Conservation (phyloP, 2,113 vertebrate species). For the Ceratotherium simum region DNA sequence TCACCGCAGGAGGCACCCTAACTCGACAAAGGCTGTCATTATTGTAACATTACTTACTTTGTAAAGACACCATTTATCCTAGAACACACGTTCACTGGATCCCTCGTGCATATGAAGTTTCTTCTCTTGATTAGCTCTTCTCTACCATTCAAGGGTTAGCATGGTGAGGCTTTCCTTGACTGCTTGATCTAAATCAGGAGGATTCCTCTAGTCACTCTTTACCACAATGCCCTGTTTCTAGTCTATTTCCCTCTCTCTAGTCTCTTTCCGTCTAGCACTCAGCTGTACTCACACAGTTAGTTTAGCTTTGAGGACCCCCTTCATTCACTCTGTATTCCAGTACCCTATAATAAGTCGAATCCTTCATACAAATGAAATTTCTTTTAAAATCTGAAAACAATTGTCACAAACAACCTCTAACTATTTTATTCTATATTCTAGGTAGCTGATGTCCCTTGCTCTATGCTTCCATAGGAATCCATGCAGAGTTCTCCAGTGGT, state of each 20-base stretch:
- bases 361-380: background rate
- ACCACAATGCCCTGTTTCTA: background rate
- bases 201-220: background rate
- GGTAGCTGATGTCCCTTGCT: background rate
- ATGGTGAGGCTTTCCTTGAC: background rate
- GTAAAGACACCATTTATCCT: background rate
- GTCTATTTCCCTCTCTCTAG: background rate
- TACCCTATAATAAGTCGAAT: background rate
- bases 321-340: background rate
- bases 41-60: background rate
- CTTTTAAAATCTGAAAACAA: background rate
- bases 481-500: fast-evolving
- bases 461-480: background rate
- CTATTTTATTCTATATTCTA: background rate
- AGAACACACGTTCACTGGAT: background rate
- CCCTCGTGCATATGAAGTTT: no score
- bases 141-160: background rate
- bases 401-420: background rate
- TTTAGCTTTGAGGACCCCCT: background rate
- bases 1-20: background rate
- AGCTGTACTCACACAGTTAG: background rate
- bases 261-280: no score
- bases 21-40: background rate
- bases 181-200: background rate
- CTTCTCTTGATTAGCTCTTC: background rate